A percentile compares a stretch with the other conserved stretches of the same genome.
Evolutionary conservation across 2,797 vertebrate species (phyloP).

Genomic region (Acrossocheilus fasciatus): DNA sequence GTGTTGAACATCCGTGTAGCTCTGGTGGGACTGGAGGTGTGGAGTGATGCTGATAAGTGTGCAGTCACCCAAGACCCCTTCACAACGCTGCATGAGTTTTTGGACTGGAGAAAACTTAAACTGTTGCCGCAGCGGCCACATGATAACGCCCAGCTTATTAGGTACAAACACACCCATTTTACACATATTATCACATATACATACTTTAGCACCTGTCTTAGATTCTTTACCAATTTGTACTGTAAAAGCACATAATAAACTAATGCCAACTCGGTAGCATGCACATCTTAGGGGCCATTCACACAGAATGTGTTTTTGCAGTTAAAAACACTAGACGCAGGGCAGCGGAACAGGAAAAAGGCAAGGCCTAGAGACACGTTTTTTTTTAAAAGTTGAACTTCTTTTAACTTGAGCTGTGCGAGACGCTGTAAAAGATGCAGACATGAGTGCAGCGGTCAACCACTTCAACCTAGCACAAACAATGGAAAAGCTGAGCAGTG

Average conservation of each 20-base stretch:
- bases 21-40: slow-evolving; percentile 96
- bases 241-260: not conserved
- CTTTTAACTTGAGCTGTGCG: not conserved
- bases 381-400: not conserved
- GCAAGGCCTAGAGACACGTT: not conserved
- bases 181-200: slow-evolving; percentile 50
- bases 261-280: not conserved
- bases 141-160: slow-evolving; percentile 97
- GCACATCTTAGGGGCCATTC: not conserved
- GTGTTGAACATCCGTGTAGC: slow-evolving; percentile 94
- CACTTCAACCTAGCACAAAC: not conserved
- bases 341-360: not conserved
- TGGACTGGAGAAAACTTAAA: slow-evolving; percentile 97
- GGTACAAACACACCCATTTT: slow-evolving; percentile 73
- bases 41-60: slow-evolving; percentile 94
- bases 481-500: not conserved
- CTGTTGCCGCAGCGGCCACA: slow-evolving; percentile 92
- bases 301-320: not conserved
- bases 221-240: not conserved
- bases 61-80: slow-evolving; percentile 94
- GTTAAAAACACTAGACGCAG: not conserved
- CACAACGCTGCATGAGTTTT: slow-evolving; percentile 94
- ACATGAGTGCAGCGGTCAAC: too few relatives aligned
- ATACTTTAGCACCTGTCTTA: not conserved
- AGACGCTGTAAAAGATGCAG: not conserved